phyloP scores from a whole-genome alignment of 2,888 invertebrate species.

The Pogonocherus hispidulus region DNA sequence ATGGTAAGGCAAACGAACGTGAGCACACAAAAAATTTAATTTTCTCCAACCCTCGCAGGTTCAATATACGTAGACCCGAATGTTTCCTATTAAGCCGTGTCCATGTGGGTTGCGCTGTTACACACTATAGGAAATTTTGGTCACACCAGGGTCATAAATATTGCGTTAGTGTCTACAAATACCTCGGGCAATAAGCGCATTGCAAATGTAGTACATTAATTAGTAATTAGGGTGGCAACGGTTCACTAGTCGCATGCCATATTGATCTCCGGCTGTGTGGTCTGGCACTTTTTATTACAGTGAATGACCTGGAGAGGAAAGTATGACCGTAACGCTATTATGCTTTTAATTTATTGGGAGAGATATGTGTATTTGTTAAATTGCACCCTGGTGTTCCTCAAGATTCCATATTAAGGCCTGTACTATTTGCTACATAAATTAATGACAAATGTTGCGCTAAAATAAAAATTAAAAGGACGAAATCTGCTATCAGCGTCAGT shows the following conservation, averaged over 20 bases:
- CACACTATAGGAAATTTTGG: neutral
- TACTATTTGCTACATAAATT: neutral
- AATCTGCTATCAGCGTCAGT: too few relatives aligned
- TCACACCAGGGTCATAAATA: slow-evolving; percentile 8
- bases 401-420: neutral
- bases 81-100: neutral
- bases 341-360: too few relatives aligned
- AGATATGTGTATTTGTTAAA: too few relatives aligned
- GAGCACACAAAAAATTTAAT: slow-evolving; percentile 3
- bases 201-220: slow-evolving; percentile 17
- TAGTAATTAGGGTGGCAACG: slow-evolving; percentile 13
- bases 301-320: neutral
- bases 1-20: slow-evolving; percentile 2
- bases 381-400: neutral
- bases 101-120: neutral
- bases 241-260: slow-evolving; percentile 4
- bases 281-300: neutral
- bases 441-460: too few relatives aligned
- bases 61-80: neutral
- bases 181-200: slow-evolving; percentile 11
- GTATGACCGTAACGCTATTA: neutral
- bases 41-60: slow-evolving; percentile 1
- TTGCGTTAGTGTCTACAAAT: slow-evolving; percentile 11
- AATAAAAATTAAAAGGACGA: too few relatives aligned
- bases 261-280: slow-evolving; percentile 9